phyloP scores from a whole-genome alignment of 1,140 invertebrate genomes.

The Copidosoma floridanum region DNA sequence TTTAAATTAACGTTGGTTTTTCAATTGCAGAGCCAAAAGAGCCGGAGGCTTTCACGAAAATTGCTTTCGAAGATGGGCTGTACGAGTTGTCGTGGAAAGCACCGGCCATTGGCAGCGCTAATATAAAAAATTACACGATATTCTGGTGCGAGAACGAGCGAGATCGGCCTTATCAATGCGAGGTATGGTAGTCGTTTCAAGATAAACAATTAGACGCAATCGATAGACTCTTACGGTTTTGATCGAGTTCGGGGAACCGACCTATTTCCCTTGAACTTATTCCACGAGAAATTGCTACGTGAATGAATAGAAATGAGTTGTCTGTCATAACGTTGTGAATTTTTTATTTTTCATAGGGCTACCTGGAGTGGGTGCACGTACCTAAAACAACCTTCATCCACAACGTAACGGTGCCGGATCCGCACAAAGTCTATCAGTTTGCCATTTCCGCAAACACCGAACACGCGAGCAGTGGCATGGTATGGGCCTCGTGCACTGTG shows the following conservation, averaged over 20 bases:
- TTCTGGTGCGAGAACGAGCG: conserved; percentile 69
- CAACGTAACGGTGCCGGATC: conserved; percentile 57
- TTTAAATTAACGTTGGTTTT: too few species aligned
- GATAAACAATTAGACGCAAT: too few species aligned
- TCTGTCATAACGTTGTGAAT: too few species aligned
- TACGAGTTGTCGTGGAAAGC: conserved; percentile 73
- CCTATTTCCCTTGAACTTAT: too few species aligned
- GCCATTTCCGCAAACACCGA: conserved; percentile 71
- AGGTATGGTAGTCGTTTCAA: too few species aligned
- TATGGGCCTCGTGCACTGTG: conserved; percentile 74
- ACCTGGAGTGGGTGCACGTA: conserved; percentile 61
- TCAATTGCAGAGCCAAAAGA: conserved; percentile 52
- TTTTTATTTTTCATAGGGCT: conserved; percentile 50
- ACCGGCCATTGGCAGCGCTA: conserved; percentile 40
- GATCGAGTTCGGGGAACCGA: too few species aligned
- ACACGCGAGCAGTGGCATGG: conserved; percentile 69
- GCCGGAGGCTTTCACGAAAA: conserved; percentile 66
- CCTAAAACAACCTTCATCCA: conserved; percentile 48
- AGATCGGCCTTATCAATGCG: conserved; percentile 63
- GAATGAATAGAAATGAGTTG: too few species aligned
- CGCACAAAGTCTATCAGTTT: conserved; percentile 62
- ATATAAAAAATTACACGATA: conserved; percentile 66
- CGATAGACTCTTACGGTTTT: too few species aligned
- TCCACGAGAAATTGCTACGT: too few species aligned
- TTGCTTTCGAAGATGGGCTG: conserved; percentile 63